Base-by-base conservation (phyloP, 1,140 invertebrate species). In the Euura lappo region DNA sequence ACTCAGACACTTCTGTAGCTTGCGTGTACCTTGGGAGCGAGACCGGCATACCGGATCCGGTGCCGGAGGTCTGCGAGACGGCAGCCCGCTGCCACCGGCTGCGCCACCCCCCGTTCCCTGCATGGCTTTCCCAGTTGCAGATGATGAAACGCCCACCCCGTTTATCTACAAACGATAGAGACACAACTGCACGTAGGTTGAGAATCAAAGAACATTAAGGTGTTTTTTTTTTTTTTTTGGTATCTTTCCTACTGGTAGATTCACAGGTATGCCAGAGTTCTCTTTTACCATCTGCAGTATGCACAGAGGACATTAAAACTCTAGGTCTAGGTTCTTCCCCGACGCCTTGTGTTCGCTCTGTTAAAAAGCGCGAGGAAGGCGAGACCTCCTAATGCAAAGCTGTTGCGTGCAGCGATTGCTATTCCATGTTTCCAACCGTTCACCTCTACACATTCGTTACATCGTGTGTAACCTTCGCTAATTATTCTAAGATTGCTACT, bases 21-120 rank as follows among this genome's bases (percentile, higher is more conserved):
- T 94, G 90, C 93, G 92, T 91, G 94, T 95, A 94, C 94, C 94
- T 94, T 96, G 94, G 88, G 92, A 94, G 88, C 94, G 93, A 85
- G 93, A 94, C 82, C 93, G 91, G 84, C 93, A 89, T 84, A 91
- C 89, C 70, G 84, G 82, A 65, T 88, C 85, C 69, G 77, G 83
- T 73, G 84, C 87, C 74, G 85, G 84, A 78, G 83, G 84, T 73
- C 81, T 83, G 73, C 80, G 81, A 75, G 74, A 77, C 76, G 81
- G 78, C 74, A 81, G 76, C 70, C 77, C 72, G 68, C 68, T 75
- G 73, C 77, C 79, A 79, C 75, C 81, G 78, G 77, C 79, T 77
- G 71, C 72, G 70, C 75, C 73, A 71, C 77, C 74, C 75, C 76
- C 71, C 78, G 73, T 79, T 81, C 79, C 76, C 80, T 60, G 51